phyloP scores from a whole-genome alignment of 2,113 vertebrate genomes.

The Charadrius vociferus region DNA sequence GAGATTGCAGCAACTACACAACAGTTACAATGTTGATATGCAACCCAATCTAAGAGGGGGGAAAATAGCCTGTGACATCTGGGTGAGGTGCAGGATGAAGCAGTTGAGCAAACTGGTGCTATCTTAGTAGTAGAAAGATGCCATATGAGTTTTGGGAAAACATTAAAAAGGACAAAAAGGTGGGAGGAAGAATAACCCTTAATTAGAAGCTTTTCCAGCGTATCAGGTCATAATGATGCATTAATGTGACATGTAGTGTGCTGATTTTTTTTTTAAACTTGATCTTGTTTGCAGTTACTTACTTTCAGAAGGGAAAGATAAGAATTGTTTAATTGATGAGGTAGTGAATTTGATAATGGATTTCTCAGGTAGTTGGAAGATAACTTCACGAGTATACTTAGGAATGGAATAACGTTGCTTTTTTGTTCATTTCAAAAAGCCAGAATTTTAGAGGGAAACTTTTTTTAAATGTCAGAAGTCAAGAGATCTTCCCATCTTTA shows the following conservation, averaged over 20 bases:
- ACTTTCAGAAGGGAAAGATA: not conserved
- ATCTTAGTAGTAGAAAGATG: not conserved
- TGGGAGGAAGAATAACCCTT: accelerated
- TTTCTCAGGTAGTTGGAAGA: not conserved
- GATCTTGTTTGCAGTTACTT: not conserved
- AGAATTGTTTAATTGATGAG: not conserved
- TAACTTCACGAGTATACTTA: not conserved
- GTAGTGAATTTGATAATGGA: not conserved
- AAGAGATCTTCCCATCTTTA: not conserved
- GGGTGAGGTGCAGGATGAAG: not conserved
- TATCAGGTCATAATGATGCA: not conserved
- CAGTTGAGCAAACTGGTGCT: not conserved
- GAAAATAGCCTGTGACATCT: not conserved
- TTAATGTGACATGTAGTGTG: not conserved
- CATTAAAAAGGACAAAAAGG: not conserved
- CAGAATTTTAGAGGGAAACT: not conserved
- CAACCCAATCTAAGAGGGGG: not conserved
- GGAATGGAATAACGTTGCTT: not conserved
- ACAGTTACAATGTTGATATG: too few species aligned
- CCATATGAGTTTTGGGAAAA: not conserved
- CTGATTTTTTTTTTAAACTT: not conserved
- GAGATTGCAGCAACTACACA: too few species aligned
- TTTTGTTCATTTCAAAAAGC: not conserved
- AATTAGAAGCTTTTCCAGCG: not conserved
- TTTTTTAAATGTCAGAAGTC: not conserved